Conservation (phyloP, 2,888 invertebrate genomes). For the Buathra laborator region DNA sequence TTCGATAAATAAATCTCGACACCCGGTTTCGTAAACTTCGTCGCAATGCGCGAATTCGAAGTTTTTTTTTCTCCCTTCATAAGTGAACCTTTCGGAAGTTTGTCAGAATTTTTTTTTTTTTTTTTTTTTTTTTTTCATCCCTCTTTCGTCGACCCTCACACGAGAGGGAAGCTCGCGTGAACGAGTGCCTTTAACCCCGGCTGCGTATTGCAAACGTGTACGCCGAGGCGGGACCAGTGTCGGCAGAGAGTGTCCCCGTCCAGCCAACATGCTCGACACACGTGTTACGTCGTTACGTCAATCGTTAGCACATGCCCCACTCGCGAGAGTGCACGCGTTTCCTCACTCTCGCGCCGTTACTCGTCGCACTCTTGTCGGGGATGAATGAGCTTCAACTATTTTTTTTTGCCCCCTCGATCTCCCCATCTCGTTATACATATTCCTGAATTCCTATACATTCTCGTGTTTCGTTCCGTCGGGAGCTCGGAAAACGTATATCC, state of each 20-base stretch:
- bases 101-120: conserved; percentile 11
- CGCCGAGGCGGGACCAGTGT: neutral
- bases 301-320: conserved; percentile 77
- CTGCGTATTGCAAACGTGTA: conserved; percentile 13
- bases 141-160: conserved; percentile 21
- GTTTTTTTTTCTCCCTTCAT: conserved; percentile 22
- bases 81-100: conserved; percentile 50
- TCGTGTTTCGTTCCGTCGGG: neutral
- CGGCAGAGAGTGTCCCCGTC: conserved; percentile 21
- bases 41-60: neutral
- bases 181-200: conserved; percentile 33
- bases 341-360: conserved; percentile 42
- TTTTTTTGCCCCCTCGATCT: conserved; percentile 12
- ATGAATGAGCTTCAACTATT: conserved; percentile 66
- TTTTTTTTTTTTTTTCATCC: conserved; percentile 25
- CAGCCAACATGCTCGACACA: conserved; percentile 73
- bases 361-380: conserved; percentile 39
- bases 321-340: conserved; percentile 23
- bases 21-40: neutral
- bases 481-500: conserved; percentile 6
- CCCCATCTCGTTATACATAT: conserved; percentile 43
- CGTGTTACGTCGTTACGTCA: conserved; percentile 79
- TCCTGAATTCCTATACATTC: conserved; percentile 3
- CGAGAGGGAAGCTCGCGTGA: conserved; percentile 36
- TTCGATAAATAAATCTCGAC: neutral